phyloP scores from a whole-genome alignment of 1,140 invertebrate species.

The Bursaphelenchus mucronatus region DNA sequence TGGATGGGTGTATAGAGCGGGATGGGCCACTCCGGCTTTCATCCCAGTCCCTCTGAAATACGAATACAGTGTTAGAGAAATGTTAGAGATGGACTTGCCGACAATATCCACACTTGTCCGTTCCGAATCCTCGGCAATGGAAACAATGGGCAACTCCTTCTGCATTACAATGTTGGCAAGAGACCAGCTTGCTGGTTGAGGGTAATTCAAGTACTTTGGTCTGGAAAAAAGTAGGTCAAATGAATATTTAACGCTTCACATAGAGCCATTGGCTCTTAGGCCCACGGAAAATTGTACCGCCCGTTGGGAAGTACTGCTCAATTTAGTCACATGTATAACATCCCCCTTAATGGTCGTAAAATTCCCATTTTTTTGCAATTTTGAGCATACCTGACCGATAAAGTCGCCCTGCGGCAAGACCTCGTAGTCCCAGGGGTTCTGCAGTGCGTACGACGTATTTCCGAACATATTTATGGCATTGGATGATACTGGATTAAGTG shows the following conservation, averaged over 20 bases:
- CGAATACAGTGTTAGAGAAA: constrained; percentile 17
- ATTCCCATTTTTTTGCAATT: not conserved
- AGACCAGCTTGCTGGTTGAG: constrained; percentile 41
- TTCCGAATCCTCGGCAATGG: constrained; percentile 57
- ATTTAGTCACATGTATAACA: too few relatives aligned
- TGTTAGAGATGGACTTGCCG: constrained; percentile 27
- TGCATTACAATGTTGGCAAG: constrained; percentile 47
- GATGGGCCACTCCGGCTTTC: constrained; percentile 61
- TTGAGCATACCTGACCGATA: constrained; percentile 49
- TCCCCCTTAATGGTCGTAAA: not conserved
- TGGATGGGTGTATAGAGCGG: constrained; percentile 59
- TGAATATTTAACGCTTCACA: not conserved
- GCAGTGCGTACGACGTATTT: not conserved
- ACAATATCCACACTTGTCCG: constrained; percentile 59
- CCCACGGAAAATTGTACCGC: not conserved
- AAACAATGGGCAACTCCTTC: constrained; percentile 58
- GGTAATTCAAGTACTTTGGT: constrained; percentile 58
- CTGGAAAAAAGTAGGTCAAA: constrained; percentile 41
- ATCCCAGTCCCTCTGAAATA: constrained; percentile 58
- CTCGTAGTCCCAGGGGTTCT: constrained; percentile 60
- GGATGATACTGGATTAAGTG: not conserved
- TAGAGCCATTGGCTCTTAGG: too few relatives aligned
- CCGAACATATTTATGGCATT: constrained; percentile 4
- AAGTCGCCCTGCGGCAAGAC: constrained; percentile 52
- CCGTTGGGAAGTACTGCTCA: too few relatives aligned